Conservation (phyloP, 2,113 vertebrate species). For the Apus apus region DNA sequence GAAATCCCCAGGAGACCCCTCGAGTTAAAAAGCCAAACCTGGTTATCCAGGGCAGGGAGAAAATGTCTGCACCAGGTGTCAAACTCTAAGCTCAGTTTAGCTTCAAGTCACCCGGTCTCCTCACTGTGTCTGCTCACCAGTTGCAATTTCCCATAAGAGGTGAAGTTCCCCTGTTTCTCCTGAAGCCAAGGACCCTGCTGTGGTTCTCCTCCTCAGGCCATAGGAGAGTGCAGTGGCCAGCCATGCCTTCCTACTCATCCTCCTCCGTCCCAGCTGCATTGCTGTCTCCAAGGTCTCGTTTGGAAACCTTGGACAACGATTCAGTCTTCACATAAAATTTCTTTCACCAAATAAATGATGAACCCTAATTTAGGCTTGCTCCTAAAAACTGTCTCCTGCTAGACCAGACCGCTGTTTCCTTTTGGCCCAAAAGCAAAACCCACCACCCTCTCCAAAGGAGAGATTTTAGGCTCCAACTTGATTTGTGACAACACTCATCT, state of each 20-base stretch:
- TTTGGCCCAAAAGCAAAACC: neutral
- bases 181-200: neutral
- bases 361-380: neutral
- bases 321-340: neutral
- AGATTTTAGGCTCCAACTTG: too few relatives aligned
- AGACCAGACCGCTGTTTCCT: neutral
- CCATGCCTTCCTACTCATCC: neutral
- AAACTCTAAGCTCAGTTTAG: neutral
- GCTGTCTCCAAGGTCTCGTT: neutral
- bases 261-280: neutral
- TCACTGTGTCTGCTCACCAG: rapidly evolving
- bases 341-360: neutral
- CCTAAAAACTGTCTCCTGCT: neutral
- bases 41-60: rapidly evolving
- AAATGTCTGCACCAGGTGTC: too few relatives aligned
- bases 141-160: rapidly evolving
- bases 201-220: too few relatives aligned
- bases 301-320: neutral
- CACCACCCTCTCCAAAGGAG: neutral
- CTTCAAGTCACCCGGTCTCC: rapidly evolving
- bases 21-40: neutral
- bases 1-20: neutral
- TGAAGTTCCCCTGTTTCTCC: neutral
- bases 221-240: neutral
- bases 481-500: neutral